Conservation (phyloP, 2,797 vertebrate genomes). For the Cryptoblepharus egeriae region DNA sequence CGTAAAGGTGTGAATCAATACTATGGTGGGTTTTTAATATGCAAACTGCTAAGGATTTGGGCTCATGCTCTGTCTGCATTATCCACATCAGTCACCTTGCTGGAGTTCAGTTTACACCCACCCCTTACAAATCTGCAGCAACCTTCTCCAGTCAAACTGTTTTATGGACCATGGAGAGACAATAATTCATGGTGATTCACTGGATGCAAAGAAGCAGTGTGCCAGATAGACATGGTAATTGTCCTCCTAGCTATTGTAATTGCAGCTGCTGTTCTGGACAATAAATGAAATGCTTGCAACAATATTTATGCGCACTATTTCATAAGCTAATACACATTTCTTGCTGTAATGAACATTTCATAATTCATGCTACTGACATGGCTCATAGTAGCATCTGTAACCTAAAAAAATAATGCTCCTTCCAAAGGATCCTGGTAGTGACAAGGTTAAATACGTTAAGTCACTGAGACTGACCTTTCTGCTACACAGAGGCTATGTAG, state of each 20-base stretch:
- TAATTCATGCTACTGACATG: not conserved
- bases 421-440: not conserved
- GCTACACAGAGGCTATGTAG: no score
- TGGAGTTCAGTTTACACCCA: not conserved
- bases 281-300: not conserved
- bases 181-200: slow-evolving; percentile 7
- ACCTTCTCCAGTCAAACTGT: not conserved
- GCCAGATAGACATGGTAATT: not conserved
- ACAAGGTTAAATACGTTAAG: not conserved
- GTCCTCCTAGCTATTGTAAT: not conserved
- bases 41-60: not conserved
- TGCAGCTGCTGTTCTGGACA: not conserved
- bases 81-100: not conserved
- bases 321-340: slow-evolving; percentile 10
- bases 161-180: slow-evolving; percentile 10
- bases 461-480: not conserved
- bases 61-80: not conserved
- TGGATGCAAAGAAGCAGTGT: not conserved
- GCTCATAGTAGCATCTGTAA: not conserved
- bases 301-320: slow-evolving; percentile 20
- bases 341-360: not conserved
- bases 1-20: not conserved
- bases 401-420: not conserved
- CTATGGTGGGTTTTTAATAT: not conserved
- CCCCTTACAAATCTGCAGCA: not conserved